phyloP scores from a whole-genome alignment of 2,797 vertebrate species.

The Oreortyx pictus region DNA sequence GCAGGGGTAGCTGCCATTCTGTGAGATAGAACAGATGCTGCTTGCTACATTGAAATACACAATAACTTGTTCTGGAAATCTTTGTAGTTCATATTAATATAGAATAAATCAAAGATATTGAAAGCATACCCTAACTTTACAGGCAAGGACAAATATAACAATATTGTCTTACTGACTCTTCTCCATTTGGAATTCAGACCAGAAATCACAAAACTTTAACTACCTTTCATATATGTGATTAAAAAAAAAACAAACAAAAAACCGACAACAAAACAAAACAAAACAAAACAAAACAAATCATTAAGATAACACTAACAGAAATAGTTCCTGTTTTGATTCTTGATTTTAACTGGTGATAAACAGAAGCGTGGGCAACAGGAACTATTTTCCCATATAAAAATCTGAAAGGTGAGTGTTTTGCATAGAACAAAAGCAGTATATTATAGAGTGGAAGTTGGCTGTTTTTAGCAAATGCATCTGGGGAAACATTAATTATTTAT shows the following conservation, averaged over 20 bases:
- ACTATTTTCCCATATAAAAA: neutral
- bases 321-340: neutral
- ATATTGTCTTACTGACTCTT: neutral
- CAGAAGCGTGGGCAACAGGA: neutral
- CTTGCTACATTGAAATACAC: neutral
- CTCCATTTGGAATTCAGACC: neutral
- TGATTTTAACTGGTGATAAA: neutral
- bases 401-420: neutral
- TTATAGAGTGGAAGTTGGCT: neutral
- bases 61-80: neutral
- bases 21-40: slow-evolving; percentile 33
- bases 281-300: neutral
- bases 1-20: slow-evolving; percentile 40
- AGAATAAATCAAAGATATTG: neutral
- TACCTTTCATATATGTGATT: neutral
- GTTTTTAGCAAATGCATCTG: slow-evolving; percentile 6
- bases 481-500: neutral
- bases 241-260: neutral
- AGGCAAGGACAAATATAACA: neutral
- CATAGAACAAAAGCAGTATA: neutral
- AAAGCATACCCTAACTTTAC: neutral
- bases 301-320: neutral
- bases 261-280: neutral
- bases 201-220: neutral
- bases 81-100: neutral